These are phyloP conservation scores for Anastrepha ludens DNA, from an alignment of 1,140 invertebrate genomes.

Conservation along the genomic window DNA sequence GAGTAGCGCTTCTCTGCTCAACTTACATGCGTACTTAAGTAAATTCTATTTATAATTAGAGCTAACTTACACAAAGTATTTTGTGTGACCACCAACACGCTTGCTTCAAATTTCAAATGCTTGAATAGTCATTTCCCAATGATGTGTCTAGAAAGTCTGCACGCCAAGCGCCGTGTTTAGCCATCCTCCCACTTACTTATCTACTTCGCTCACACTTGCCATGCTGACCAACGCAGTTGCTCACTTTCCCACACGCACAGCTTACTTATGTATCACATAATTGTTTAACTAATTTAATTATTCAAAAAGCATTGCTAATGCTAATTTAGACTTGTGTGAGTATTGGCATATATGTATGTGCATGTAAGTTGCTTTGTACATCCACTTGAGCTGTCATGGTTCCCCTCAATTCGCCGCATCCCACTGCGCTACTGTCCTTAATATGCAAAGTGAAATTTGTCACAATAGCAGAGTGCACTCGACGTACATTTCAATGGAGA, in stretches of 20 bases:
- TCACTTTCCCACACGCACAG: neutral
- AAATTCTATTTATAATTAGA: slow-evolving; percentile 13
- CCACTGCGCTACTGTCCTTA: neutral
- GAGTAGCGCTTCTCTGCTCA: neutral
- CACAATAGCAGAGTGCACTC: neutral
- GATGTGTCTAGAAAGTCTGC: neutral
- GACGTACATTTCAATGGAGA: neutral
- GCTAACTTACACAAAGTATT: neutral
- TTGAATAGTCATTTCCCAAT: too few relatives aligned
- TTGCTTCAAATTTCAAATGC: too few relatives aligned
- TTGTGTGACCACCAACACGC: neutral
- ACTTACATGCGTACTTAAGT: neutral
- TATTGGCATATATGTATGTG: neutral
- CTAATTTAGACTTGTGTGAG: neutral
- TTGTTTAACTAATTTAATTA: slow-evolving; percentile 24
- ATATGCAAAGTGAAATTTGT: neutral
- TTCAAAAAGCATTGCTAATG: neutral
- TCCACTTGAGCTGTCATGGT: neutral
- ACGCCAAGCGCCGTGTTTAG: neutral
- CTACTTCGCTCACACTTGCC: neutral
- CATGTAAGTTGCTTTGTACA: neutral
- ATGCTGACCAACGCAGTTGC: neutral
- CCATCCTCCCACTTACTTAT: neutral
- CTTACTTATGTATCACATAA: neutral
- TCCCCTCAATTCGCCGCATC: neutral